A percentile compares a stretch with the other conserved stretches of the same genome.
Conservation (phyloP, 2,113 vertebrate genomes). For the Eolophus roseicapilla region DNA sequence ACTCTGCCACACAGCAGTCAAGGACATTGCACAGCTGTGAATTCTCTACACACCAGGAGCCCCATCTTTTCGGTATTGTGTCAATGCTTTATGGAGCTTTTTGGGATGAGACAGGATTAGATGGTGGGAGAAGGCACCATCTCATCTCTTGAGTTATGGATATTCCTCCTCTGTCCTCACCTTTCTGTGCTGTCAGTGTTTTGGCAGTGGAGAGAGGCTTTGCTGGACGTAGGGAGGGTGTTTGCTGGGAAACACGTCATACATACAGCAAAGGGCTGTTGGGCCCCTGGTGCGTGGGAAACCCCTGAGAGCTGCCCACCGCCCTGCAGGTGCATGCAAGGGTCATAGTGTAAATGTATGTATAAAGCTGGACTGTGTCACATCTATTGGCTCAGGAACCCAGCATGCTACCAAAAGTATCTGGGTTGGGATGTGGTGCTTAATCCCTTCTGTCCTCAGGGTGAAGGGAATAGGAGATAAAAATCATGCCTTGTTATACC, state of each 20-base stretch:
- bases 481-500: not conserved
- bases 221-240: not conserved
- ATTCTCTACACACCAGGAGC: not conserved
- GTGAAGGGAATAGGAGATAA: not conserved
- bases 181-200: not conserved
- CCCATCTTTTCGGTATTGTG: accelerated
- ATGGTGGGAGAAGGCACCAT: not conserved
- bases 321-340: not conserved
- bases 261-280: not conserved
- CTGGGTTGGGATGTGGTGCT: not conserved
- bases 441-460: not conserved
- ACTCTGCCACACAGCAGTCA: not conserved
- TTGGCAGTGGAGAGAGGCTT: not conserved
- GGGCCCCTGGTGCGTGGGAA: not conserved
- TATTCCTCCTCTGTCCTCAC: not conserved
- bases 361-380: not conserved
- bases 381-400: too few species aligned
- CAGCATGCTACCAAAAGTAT: not conserved
- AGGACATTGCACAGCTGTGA: not conserved
- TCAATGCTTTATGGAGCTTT: not conserved
- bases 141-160: not conserved
- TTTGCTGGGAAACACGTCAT: accelerated
- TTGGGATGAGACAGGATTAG: not conserved
- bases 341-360: accelerated
- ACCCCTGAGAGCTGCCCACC: accelerated